A percentile compares a stretch with the other conserved stretches of the same genome.
Evolutionary conservation across 1,140 invertebrate species (phyloP).

Genomic region (Drosophila virilis): DNA sequence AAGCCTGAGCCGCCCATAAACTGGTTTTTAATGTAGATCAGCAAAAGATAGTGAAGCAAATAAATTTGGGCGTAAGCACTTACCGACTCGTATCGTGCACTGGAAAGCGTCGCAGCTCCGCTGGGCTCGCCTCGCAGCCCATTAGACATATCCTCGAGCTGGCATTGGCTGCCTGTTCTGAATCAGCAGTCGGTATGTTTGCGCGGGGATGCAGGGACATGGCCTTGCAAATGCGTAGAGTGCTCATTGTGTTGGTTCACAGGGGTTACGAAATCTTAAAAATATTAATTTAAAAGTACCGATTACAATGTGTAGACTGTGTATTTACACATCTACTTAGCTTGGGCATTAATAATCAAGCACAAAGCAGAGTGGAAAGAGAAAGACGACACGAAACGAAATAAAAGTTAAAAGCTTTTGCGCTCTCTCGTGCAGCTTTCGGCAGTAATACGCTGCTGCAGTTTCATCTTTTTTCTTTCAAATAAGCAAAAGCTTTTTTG

Average conservation of each 20-base stretch:
- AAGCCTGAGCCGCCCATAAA: conserved; percentile 40
- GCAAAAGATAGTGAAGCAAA: neutral
- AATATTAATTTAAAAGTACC: neutral
- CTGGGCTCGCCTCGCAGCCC: conserved; percentile 51
- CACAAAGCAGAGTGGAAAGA: neutral
- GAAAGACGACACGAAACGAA: conserved; percentile 5
- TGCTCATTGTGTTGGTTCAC: conserved; percentile 37
- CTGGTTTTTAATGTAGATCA: conserved; percentile 51
- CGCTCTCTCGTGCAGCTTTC: conserved; percentile 35
- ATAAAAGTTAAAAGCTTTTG: conserved; percentile 49
- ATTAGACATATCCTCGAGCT: conserved; percentile 58
- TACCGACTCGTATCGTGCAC: conserved; percentile 62
- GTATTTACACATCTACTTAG: conserved; percentile 24
- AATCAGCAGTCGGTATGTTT: neutral
- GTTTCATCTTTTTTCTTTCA: conserved; percentile 26
- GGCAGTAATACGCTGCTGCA: conserved; percentile 24
- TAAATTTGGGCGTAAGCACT: conserved; percentile 29
- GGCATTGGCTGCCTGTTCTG: neutral
- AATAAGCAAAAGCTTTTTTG: conserved; percentile 31
- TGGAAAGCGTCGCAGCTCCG: conserved; percentile 66
- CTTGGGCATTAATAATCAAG: conserved; percentile 28
- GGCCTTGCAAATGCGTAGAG: conserved; percentile 58
- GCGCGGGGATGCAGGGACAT: conserved; percentile 61
- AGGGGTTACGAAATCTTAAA: neutral
- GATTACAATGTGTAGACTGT: conserved; percentile 7